Conservation (phyloP, 53 echinoderm and acorn worm genomes). For the Paracentrotus lividus region DNA sequence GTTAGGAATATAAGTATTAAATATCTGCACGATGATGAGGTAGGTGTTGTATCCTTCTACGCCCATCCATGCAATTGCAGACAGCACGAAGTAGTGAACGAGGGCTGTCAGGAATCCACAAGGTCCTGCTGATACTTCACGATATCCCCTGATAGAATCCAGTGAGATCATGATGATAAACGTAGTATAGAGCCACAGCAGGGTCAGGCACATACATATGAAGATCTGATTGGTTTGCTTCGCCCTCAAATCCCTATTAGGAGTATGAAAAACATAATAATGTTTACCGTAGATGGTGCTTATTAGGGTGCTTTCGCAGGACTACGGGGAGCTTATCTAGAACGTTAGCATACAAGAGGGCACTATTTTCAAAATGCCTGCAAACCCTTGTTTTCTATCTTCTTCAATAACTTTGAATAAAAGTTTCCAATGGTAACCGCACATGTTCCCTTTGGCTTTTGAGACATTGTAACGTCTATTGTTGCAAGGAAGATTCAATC, state of each 20-base stretch:
- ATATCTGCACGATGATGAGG: slow-evolving; percentile 72
- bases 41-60: slow-evolving; percentile 83
- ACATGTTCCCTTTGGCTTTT: too few relatives aligned
- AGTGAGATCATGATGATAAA: slow-evolving; percentile 75
- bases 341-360: too few relatives aligned
- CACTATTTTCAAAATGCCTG: too few relatives aligned
- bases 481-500: too few relatives aligned
- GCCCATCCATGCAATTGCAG: slow-evolving; percentile 82
- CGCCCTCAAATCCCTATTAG: slow-evolving; percentile 76
- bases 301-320: too few relatives aligned
- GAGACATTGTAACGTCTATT: too few relatives aligned
- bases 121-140: slow-evolving; percentile 27
- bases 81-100: slow-evolving; percentile 82
- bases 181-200: slow-evolving; percentile 73
- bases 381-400: too few relatives aligned
- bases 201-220: slow-evolving; percentile 70
- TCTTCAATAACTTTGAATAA: too few relatives aligned
- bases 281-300: too few relatives aligned
- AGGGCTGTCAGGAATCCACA: slow-evolving; percentile 77
- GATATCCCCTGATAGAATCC: slow-evolving; percentile 57
- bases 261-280: too few relatives aligned
- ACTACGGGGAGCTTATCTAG: too few relatives aligned
- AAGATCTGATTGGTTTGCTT: slow-evolving; percentile 80
- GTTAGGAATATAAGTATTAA: slow-evolving; percentile 71
- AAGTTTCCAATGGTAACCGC: too few relatives aligned